These are phyloP conservation scores for Melinopterus prodromus DNA, from an alignment of 2,888 invertebrate genomes.

Conservation along the genomic window DNA sequence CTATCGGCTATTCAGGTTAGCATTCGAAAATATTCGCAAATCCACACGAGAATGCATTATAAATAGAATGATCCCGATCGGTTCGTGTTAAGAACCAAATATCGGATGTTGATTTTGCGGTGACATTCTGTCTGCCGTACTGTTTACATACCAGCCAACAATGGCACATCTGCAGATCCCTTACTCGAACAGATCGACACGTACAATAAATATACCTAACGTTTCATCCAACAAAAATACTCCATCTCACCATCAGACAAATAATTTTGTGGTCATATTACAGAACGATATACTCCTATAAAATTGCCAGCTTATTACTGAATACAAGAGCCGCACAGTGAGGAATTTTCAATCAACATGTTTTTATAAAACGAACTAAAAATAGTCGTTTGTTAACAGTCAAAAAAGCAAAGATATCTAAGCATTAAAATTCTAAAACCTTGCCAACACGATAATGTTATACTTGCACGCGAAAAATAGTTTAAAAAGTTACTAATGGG, in stretches of 20 bases:
- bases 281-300: not conserved
- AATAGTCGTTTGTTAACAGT: no score
- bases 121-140: slow-evolving; percentile 35
- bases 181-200: slow-evolving; percentile 54
- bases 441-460: no score
- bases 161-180: slow-evolving; percentile 56
- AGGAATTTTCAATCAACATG: not conserved
- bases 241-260: slow-evolving; percentile 13
- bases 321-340: not conserved
- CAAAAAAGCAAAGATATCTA: no score
- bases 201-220: slow-evolving; percentile 54
- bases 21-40: not conserved
- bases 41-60: not conserved
- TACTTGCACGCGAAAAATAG: no score
- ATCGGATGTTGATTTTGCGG: slow-evolving; percentile 34
- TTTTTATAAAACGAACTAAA: not conserved
- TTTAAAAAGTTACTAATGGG: no score
- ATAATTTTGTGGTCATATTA: not conserved
- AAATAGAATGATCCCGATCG: slow-evolving; percentile 6
- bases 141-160: slow-evolving; percentile 47
- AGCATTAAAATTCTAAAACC: no score
- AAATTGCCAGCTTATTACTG: not conserved
- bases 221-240: slow-evolving; percentile 46
- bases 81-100: slow-evolving; percentile 20
- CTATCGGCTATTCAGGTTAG: not conserved